These are phyloP conservation scores for Drosophila nigrodunni DNA, from an alignment of 1,140 invertebrate genomes.

Conservation along the genomic window DNA sequence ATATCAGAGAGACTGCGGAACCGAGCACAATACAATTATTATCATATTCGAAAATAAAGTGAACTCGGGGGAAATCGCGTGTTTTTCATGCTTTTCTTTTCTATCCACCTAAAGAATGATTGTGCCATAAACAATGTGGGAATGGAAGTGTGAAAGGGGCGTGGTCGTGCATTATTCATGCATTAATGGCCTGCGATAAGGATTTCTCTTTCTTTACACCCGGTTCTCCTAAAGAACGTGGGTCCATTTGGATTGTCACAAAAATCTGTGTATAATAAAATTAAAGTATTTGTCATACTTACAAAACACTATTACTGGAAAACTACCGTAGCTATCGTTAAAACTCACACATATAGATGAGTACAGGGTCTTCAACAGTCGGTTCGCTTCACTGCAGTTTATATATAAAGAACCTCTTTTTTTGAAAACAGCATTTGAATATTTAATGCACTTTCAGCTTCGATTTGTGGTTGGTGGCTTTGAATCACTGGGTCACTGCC, in stretches of 20 bases:
- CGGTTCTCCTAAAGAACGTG: no score
- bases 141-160: neutral
- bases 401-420: neutral
- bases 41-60: slow-evolving; percentile 43
- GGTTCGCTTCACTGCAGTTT: no score
- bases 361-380: no score
- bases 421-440: slow-evolving; percentile 52
- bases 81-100: neutral
- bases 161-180: slow-evolving; percentile 20
- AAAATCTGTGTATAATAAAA: no score
- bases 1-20: slow-evolving; percentile 9
- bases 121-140: slow-evolving; percentile 66
- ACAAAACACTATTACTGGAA: no score
- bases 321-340: no score
- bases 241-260: no score
- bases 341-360: no score
- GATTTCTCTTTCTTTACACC: neutral
- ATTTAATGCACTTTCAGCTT: slow-evolving; percentile 69
- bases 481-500: slow-evolving; percentile 21
- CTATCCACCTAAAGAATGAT: slow-evolving; percentile 61
- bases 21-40: slow-evolving; percentile 46
- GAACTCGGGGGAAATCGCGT: slow-evolving; percentile 43
- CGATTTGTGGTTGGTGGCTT: slow-evolving; percentile 34
- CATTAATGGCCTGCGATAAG: neutral
- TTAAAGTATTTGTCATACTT: no score